These are phyloP conservation scores for Amazona finschi DNA, from an alignment of 2,797 vertebrate genomes.

Conservation along the genomic window DNA sequence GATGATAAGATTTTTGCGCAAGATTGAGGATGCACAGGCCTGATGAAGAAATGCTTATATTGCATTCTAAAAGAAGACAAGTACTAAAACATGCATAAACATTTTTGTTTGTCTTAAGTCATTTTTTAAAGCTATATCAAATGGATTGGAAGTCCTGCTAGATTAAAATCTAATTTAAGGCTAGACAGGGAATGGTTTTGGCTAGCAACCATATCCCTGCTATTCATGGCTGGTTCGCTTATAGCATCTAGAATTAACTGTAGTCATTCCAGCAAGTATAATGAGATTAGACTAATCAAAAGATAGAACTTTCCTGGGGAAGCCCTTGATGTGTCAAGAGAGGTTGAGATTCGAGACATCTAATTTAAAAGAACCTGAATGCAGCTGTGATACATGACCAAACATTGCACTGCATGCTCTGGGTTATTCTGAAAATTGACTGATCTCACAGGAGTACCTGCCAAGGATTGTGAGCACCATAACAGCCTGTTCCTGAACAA, in stretches of 20 bases:
- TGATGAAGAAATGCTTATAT: neutral
- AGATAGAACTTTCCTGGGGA: neutral
- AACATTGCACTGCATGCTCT: neutral
- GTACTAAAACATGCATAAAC: neutral
- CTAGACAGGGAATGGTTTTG: neutral
- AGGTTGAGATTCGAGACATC: neutral
- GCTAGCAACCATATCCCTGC: neutral
- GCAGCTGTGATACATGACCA: neutral
- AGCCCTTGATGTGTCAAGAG: neutral
- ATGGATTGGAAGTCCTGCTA: neutral
- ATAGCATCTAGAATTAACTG: neutral
- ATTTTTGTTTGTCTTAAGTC: neutral
- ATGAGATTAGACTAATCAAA: neutral
- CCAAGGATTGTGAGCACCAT: neutral
- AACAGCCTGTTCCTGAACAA: neutral
- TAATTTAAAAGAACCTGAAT: neutral
- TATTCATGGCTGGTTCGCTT: neutral
- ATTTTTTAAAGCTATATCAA: neutral
- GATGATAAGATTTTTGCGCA: neutral
- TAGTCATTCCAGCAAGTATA: neutral
- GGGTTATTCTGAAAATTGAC: conserved; percentile 3
- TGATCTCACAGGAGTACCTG: neutral
- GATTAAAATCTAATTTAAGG: neutral
- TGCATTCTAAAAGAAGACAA: neutral
- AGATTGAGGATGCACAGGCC: neutral